Conservation (phyloP, 2,888 invertebrate genomes). For the Dioctria rufipes region DNA sequence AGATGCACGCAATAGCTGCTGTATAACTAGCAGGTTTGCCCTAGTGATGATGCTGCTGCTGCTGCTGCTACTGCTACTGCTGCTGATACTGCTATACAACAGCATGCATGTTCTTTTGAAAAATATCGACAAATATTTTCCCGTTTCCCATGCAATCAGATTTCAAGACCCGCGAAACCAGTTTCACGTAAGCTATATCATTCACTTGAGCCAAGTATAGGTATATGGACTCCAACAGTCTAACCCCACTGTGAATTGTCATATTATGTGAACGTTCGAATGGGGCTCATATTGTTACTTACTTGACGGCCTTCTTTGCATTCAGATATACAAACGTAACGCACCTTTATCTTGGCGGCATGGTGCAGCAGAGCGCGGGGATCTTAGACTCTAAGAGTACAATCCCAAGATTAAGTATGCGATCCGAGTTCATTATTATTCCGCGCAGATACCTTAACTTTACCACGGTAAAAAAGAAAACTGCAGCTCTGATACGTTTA, state of each 20-base stretch:
- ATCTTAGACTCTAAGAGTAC: too few relatives aligned
- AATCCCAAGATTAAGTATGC: conserved; percentile 13
- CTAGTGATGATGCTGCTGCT: background rate
- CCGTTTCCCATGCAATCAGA: conserved; percentile 28
- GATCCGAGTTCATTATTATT: conserved; percentile 45
- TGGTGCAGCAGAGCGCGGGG: background rate
- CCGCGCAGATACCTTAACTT: conserved; percentile 1
- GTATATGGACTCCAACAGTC: background rate
- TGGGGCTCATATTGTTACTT: conserved; percentile 27
- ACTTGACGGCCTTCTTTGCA: conserved; percentile 33
- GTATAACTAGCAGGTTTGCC: background rate
- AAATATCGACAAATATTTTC: conserved; percentile 32
- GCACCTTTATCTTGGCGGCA: conserved; percentile 25
- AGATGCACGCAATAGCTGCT: conserved; percentile 27
- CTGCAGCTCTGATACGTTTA: conserved; percentile 17
- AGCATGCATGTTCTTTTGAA: background rate
- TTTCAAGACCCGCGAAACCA: conserved; percentile 25
- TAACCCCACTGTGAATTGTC: conserved; percentile 32
- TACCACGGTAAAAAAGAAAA: conserved; percentile 29
- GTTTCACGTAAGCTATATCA: conserved; percentile 28
- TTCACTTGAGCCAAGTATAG: conserved; percentile 28
- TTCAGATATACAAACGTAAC: conserved; percentile 15
- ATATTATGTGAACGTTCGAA: conserved; percentile 22
- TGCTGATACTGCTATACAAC: too few relatives aligned
- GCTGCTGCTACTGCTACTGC: too few relatives aligned